Conservation (phyloP, 2,888 invertebrate genomes). For the Oscheius onirici region DNA sequence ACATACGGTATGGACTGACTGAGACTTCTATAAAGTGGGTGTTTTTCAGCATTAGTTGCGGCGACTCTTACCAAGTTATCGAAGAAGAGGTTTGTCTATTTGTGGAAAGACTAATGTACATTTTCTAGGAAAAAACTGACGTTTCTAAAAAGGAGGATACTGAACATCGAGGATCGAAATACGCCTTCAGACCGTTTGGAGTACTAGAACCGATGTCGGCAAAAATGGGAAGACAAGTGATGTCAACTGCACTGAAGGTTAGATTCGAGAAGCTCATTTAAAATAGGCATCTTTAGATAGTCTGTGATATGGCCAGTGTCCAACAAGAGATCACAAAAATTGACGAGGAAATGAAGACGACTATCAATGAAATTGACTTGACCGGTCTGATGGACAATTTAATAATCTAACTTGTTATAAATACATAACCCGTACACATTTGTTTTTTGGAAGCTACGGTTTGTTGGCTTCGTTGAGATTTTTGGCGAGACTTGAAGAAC, state of each 20-base stretch:
- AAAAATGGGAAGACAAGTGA: slow-evolving; percentile 40
- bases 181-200: slow-evolving; percentile 46
- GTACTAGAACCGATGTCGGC: slow-evolving; percentile 44
- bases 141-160: not conserved
- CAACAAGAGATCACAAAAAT: slow-evolving; percentile 8
- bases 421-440: too few relatives aligned
- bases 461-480: slow-evolving; percentile 33
- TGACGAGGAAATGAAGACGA: slow-evolving; percentile 16
- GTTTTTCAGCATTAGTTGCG: not conserved
- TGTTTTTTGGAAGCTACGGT: not conserved
- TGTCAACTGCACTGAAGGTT: slow-evolving; percentile 36
- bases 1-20: not conserved
- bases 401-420: too few relatives aligned
- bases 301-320: slow-evolving; percentile 22
- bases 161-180: slow-evolving; percentile 12
- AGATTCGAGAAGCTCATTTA: not conserved
- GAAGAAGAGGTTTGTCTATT: slow-evolving; percentile 10
- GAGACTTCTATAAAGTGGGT: not conserved
- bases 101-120: too few relatives aligned
- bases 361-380: not conserved
- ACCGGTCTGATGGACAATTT: too few relatives aligned
- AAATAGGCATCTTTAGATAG: slow-evolving; percentile 1
- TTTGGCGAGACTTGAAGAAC: slow-evolving; percentile 30
- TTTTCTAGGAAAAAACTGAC: not conserved
- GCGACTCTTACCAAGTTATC: not conserved